phyloP scores from a whole-genome alignment of 2,888 invertebrate species.

The Mesorhabditis belari region DNA sequence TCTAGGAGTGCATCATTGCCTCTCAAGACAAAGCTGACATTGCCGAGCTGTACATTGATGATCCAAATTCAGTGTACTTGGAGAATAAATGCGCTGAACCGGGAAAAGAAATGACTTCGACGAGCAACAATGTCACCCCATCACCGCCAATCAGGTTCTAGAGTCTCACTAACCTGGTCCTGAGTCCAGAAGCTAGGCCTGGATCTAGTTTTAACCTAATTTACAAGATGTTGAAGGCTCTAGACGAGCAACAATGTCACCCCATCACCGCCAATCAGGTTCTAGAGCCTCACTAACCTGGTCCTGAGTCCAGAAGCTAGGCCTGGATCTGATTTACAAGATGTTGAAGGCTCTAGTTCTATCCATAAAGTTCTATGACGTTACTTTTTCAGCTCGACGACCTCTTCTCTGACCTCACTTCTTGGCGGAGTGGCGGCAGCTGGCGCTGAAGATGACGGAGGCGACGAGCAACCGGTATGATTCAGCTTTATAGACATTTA shows the following conservation, averaged over 20 bases:
- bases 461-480: neutral
- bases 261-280: too few relatives aligned
- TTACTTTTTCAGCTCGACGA: neutral
- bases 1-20: constrained; percentile 19
- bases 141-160: neutral
- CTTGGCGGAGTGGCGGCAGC: neutral
- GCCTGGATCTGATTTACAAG: too few relatives aligned
- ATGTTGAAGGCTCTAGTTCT: too few relatives aligned
- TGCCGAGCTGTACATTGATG: constrained; percentile 14
- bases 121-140: neutral
- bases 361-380: neutral
- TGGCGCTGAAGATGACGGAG: neutral
- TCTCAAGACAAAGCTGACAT: constrained; percentile 12
- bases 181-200: too few relatives aligned
- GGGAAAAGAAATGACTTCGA: neutral
- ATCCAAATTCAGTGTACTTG: constrained; percentile 12
- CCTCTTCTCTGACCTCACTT: neutral
- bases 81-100: constrained; percentile 8
- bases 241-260: too few relatives aligned
- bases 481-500: too few relatives aligned
- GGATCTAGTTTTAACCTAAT: too few relatives aligned
- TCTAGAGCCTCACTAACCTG: too few relatives aligned
- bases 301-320: too few relatives aligned
- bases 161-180: too few relatives aligned
- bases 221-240: too few relatives aligned